These are phyloP conservation scores for Enteromius unitaeniatus DNA, from an alignment of 2,797 vertebrate genomes.

Conservation along the genomic window DNA sequence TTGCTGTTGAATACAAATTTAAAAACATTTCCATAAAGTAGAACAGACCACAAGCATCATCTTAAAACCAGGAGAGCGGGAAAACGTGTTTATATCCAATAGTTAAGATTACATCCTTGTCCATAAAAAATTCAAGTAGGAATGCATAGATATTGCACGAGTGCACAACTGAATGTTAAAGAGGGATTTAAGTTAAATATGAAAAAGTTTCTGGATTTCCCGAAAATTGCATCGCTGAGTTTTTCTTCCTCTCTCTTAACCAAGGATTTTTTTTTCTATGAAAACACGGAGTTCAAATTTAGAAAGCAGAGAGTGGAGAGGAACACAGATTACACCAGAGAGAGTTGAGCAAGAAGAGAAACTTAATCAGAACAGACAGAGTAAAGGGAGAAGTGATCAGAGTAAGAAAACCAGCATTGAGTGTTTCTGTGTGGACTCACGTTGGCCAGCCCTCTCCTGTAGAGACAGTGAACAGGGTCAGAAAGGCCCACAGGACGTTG, in stretches of 20 bases:
- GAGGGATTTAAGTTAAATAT: neutral
- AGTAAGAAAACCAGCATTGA: neutral
- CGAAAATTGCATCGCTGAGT: neutral
- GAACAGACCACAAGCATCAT: neutral
- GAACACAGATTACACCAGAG: neutral
- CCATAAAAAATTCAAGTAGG: neutral
- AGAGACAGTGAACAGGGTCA: slow-evolving; percentile 96
- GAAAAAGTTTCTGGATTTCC: slow-evolving; percentile 4
- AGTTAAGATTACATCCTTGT: neutral
- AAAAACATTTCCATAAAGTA: neutral
- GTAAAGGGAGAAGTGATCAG: neutral
- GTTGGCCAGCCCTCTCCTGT: slow-evolving; percentile 98
- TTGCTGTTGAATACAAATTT: neutral
- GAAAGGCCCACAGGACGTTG: slow-evolving; percentile 96
- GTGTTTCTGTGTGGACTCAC: slow-evolving; percentile 79
- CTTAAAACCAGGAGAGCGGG: neutral
- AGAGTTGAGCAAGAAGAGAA: neutral
- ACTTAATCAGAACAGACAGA: neutral
- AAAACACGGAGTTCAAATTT: neutral
- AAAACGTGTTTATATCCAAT: neutral
- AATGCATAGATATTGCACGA: neutral
- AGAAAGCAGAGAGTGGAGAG: neutral
- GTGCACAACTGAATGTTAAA: neutral
- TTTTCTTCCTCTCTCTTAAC: neutral
- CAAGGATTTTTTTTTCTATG: neutral